Evolutionary conservation across 2,888 invertebrate genomes (phyloP).

Genomic region (Drosophila phalerata): DNA sequence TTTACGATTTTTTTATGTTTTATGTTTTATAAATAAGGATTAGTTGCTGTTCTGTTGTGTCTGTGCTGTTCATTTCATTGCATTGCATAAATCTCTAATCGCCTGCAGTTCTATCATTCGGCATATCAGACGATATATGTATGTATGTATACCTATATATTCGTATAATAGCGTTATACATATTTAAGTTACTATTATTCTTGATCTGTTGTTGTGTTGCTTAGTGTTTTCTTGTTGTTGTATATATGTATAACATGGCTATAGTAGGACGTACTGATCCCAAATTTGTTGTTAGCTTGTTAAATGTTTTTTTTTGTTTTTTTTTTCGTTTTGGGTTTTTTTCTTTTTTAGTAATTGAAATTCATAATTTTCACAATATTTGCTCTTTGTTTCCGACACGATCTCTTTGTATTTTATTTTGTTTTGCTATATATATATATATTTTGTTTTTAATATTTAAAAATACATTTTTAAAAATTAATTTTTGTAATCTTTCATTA

Average conservation of each 20-base stretch:
- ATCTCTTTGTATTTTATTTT: conserved; percentile 65
- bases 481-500: conserved; percentile 76
- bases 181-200: conserved; percentile 65
- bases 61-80: conserved; percentile 73
- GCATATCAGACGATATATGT: conserved; percentile 44
- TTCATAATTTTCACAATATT: conserved; percentile 81
- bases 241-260: conserved; percentile 78
- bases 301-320: conserved; percentile 34
- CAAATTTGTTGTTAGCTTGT: conserved; percentile 82
- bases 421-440: conserved; percentile 69
- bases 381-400: conserved; percentile 79
- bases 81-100: conserved; percentile 70
- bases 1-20: conserved; percentile 67
- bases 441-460: conserved; percentile 74
- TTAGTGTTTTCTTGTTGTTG: conserved; percentile 47
- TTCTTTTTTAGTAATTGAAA: conserved; percentile 78
- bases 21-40: conserved; percentile 75
- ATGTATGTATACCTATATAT: conserved; percentile 38
- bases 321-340: conserved; percentile 7
- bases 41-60: conserved; percentile 65
- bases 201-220: conserved; percentile 64
- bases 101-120: conserved; percentile 40
- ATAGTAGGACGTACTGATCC: conserved; percentile 84
- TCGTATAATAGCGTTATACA: conserved; percentile 70
- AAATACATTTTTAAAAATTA: conserved; percentile 78